Conservation (phyloP, 2,888 invertebrate species). For the Maniola hyperantus region DNA sequence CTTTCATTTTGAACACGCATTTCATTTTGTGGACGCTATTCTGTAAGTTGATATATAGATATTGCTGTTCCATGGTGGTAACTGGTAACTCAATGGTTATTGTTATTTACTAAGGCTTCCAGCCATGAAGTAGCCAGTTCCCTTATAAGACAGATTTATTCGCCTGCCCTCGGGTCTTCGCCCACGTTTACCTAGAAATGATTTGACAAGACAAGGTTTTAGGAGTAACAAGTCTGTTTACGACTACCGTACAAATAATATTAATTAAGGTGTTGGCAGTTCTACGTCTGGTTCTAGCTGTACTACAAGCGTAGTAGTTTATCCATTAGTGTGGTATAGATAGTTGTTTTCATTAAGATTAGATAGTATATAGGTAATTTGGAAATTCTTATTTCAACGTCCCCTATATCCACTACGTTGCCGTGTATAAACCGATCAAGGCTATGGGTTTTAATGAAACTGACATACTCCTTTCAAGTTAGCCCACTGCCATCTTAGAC, state of each 20-base stretch:
- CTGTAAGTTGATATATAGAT: not conserved
- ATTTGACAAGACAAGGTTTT: slow-evolving; percentile 30
- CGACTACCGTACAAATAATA: slow-evolving; percentile 3
- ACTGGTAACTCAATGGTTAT: not conserved
- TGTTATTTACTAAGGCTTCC: slow-evolving; percentile 23
- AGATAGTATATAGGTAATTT: too few species aligned
- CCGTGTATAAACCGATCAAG: too few species aligned
- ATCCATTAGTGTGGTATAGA: too few species aligned
- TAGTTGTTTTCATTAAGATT: not conserved
- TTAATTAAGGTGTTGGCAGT: slow-evolving; percentile 10
- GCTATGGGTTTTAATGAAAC: too few species aligned
- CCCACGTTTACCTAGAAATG: slow-evolving; percentile 29
- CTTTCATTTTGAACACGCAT: too few species aligned
- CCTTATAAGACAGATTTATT: slow-evolving; percentile 31
- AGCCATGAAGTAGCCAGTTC: slow-evolving; percentile 26
- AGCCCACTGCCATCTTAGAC: too few species aligned
- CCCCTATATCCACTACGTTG: too few species aligned
- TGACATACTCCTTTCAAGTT: too few species aligned
- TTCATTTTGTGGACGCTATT: too few species aligned
- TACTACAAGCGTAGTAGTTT: not conserved
- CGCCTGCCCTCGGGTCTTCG: slow-evolving; percentile 28
- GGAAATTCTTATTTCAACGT: too few species aligned
- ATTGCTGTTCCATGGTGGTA: not conserved
- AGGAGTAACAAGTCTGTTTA: slow-evolving; percentile 21
- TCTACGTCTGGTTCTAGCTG: slow-evolving; percentile 7